These are phyloP conservation scores for Strongylocentrotus purpuratus DNA, from an alignment of 35 echinoderm and acorn worm species.

Conservation along the genomic window DNA sequence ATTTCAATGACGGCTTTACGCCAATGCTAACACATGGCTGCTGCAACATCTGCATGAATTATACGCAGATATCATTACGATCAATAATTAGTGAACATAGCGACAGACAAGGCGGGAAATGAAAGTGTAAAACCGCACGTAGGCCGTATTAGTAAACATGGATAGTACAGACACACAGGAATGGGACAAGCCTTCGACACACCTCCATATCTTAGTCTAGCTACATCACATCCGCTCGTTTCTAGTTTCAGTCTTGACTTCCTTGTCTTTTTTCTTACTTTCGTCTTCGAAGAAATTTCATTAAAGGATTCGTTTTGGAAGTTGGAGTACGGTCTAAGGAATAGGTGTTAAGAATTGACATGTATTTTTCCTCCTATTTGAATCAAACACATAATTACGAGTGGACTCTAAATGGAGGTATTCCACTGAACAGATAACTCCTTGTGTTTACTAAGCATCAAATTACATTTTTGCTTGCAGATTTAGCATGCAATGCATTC, in stretches of 20 bases:
- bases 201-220: background rate
- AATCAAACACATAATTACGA: too few relatives aligned
- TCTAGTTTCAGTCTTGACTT: background rate
- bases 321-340: too few relatives aligned
- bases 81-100: background rate
- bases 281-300: too few relatives aligned
- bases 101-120: background rate
- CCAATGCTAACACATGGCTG: background rate
- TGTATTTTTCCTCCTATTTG: too few relatives aligned
- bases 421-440: too few relatives aligned
- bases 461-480: too few relatives aligned
- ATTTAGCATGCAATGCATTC: too few relatives aligned
- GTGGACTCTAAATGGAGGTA: too few relatives aligned
- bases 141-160: background rate
- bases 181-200: background rate
- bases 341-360: too few relatives aligned
- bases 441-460: too few relatives aligned
- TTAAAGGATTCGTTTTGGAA: too few relatives aligned
- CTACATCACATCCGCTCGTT: background rate
- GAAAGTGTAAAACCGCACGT: constrained; percentile 1
- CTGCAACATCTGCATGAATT: background rate
- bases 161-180: background rate
- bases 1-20: background rate
- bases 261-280: background rate
- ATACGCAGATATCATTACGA: background rate